Conservation (phyloP, 1,140 invertebrate species). For the Solenopsis invicta region DNA sequence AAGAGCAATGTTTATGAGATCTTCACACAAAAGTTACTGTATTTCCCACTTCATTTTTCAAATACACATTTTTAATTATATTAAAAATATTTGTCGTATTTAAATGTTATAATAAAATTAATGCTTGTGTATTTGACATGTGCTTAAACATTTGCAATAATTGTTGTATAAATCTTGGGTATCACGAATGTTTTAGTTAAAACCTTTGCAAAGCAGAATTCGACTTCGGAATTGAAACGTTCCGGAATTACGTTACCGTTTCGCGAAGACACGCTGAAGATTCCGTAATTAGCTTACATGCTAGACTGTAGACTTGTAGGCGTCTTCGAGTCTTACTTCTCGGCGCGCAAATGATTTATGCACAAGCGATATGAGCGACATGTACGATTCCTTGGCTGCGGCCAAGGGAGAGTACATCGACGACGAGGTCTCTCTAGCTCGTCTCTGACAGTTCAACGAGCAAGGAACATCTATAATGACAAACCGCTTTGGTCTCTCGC, state of each 20-base stretch:
- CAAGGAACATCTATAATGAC: constrained; percentile 70
- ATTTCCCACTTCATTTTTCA: too few species aligned
- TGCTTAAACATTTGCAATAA: not conserved
- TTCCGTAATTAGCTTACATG: constrained; percentile 30
- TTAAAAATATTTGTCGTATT: too few species aligned
- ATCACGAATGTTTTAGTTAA: not conserved
- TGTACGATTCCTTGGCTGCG: constrained; percentile 26
- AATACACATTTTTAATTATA: too few species aligned
- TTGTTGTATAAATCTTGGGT: not conserved
- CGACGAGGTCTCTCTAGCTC: constrained; percentile 37
- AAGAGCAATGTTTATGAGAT: too few species aligned
- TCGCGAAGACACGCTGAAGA: not conserved
- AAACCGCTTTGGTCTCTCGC: constrained; percentile 71
- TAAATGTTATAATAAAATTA: too few species aligned
- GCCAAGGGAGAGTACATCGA: constrained; percentile 41
- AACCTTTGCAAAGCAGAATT: not conserved
- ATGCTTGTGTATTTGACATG: too few species aligned
- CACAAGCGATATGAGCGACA: constrained; percentile 20
- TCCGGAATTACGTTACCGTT: not conserved
- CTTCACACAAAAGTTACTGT: too few species aligned
- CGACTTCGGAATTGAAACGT: not conserved
- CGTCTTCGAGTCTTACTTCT: constrained; percentile 29
- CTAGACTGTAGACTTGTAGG: constrained; percentile 12
- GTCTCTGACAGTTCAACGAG: constrained; percentile 55
- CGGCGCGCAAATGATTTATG: constrained; percentile 31